phyloP scores from a whole-genome alignment of 2,113 vertebrate species.

The Ovibos moschatus region DNA sequence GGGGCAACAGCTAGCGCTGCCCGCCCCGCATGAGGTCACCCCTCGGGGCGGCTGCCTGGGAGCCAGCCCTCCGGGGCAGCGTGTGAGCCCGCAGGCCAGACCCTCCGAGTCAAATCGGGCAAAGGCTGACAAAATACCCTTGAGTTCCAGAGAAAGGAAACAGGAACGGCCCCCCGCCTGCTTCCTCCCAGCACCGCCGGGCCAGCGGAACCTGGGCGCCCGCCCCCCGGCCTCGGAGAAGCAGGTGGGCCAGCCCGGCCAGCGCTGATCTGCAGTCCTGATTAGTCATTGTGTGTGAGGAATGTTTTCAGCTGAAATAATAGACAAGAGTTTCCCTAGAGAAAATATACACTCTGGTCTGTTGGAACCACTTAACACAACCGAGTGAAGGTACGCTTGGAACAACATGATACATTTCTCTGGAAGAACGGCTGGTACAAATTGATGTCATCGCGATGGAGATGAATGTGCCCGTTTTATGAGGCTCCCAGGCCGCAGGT shows the following conservation, averaged over 20 bases:
- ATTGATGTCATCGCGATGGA: conserved; percentile 62
- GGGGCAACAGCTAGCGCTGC: conserved; percentile 58
- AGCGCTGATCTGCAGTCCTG: conserved; percentile 69
- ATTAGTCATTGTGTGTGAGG: conserved; percentile 78
- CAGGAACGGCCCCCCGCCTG: conserved; percentile 80
- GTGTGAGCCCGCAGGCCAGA: neutral
- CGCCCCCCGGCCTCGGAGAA: neutral
- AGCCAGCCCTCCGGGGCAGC: neutral
- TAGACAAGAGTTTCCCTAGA: conserved; percentile 78
- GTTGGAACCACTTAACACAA: conserved; percentile 69
- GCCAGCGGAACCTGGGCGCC: conserved; percentile 53
- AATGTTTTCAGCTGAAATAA: conserved; percentile 81
- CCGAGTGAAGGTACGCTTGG: conserved; percentile 61
- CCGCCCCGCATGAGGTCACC: conserved; percentile 76
- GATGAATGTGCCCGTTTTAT: conserved; percentile 47
- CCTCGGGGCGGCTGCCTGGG: conserved; percentile 68
- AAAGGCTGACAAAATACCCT: conserved; percentile 56
- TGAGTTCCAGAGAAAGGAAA: conserved; percentile 78
- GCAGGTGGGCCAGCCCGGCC: conserved; percentile 55
- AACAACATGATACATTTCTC: conserved; percentile 75
- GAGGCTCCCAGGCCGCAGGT: conserved; percentile 29
- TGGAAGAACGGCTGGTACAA: conserved; percentile 61
- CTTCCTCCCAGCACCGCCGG: conserved; percentile 69
- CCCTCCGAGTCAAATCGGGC: conserved; percentile 47
- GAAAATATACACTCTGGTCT: conserved; percentile 53